Base-by-base conservation (phyloP, 1,140 invertebrate genomes). In the Zaprionus davidi region DNA sequence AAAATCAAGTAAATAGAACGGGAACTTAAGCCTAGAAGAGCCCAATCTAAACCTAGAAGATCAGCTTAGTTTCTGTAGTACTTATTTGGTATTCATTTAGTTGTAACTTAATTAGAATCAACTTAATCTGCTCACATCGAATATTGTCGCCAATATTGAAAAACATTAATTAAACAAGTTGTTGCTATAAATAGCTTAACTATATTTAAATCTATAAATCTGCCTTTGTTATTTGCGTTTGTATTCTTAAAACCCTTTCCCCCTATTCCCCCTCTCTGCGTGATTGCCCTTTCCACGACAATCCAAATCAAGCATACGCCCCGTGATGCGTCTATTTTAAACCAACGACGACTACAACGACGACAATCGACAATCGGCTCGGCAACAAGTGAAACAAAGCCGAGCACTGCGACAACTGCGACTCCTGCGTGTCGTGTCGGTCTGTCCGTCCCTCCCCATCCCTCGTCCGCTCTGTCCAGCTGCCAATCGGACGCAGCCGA, bases 301-400 rank as follows among this genome's bases (percentile, higher is more conserved):
- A 41, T 53, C 34, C 41, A 59, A 64, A 84, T 90, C 51, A 65
- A 70, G 85, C 62, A 82, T 88, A 81, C 85, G 81, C 76, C 75
- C 85, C 71, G 76, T 81, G 57, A 62, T 24, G 41, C 71, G 11
- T 38, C 41, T 64, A 67, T 86, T 80, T 86, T 78, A 70, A 62
- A 59, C 38, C 31, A 46, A 15, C 71, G 34, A 46, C 24, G 49
- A 65, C 71, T 22, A 53, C 24, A 28, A 65, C 17, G 6, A 20
- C 28, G 28, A 31, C 28, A 31, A 28, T 7, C 28, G 28, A 28
- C 26, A 64, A 15, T 13, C 17, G 38, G 69, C 44, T 68, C 62
- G 70, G 80, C 84, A 88, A 88, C 84, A 88, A 84, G 84, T 88
- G 46, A 34, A 62, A 49, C 34, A 36, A 51, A 44, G 34, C 49